A percentile compares a stretch with the other conserved stretches of the same genome.
Evolutionary conservation across 2,113 vertebrate genomes (phyloP).

Genomic region (Theristicus caerulescens): DNA sequence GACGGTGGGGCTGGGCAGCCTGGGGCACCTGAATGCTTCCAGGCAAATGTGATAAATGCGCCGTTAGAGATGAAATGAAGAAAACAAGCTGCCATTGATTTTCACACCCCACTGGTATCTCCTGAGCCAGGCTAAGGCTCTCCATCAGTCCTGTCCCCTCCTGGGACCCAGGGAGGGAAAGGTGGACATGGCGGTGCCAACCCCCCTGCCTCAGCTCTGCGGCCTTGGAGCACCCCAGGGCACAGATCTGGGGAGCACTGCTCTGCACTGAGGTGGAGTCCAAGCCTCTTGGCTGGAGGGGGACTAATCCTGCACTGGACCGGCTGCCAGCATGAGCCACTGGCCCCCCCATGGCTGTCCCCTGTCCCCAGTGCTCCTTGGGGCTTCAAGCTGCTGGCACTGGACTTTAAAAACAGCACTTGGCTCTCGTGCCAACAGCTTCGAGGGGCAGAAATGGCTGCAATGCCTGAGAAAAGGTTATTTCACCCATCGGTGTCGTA

Average conservation of each 20-base stretch:
- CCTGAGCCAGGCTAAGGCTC: background rate
- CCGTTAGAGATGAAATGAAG: background rate
- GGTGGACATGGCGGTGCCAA: background rate
- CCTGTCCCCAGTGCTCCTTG: background rate
- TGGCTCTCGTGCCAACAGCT: background rate
- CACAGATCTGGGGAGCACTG: background rate
- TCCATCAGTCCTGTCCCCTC: background rate
- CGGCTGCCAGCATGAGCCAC: background rate
- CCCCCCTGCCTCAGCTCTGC: background rate
- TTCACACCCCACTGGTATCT: background rate
- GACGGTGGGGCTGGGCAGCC: background rate
- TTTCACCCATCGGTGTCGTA: background rate
- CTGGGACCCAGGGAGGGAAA: background rate
- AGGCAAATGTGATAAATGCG: background rate
- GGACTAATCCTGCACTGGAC: background rate
- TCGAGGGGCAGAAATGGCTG: background rate
- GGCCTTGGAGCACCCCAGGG: background rate
- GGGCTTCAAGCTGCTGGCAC: background rate
- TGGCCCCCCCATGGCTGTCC: background rate
- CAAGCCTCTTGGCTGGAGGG: accelerated
- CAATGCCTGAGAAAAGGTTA: background rate
- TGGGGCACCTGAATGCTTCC: background rate
- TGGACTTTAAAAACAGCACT: background rate
- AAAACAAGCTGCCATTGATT: background rate
- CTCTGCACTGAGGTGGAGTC: background rate